Percentiles rank a stretch among this genome's conserved stretches.
Evolutionary conservation across 1,140 invertebrate genomes (phyloP).

Genomic region (Drosophila sucinea): DNA sequence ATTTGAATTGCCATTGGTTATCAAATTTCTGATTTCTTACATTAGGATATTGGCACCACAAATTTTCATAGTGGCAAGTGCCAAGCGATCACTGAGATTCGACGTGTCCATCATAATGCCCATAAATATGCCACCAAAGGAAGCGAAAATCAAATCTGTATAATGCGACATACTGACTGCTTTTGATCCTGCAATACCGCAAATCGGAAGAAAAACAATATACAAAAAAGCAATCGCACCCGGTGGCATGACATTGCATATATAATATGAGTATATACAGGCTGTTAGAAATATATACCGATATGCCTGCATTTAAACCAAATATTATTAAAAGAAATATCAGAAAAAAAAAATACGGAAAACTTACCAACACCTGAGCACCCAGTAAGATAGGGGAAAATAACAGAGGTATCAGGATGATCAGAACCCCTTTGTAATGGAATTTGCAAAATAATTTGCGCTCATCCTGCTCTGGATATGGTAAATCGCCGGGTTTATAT

Average conservation of each 20-base stretch:
- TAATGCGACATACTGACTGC: slow-evolving; percentile 28
- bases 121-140: slow-evolving; percentile 30
- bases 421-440: slow-evolving; percentile 57
- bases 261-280: slow-evolving; percentile 45
- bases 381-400: slow-evolving; percentile 40
- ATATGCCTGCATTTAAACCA: slow-evolving; percentile 15
- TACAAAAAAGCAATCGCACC: slow-evolving; percentile 54
- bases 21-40: slow-evolving; percentile 16
- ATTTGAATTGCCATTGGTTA: not conserved
- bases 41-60: slow-evolving; percentile 20
- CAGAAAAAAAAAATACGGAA: accelerated
- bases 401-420: slow-evolving; percentile 41
- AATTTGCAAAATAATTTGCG: slow-evolving; percentile 51
- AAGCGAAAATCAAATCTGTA: slow-evolving; percentile 41
- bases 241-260: slow-evolving; percentile 51
- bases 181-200: slow-evolving; percentile 38
- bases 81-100: slow-evolving; percentile 41
- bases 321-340: not conserved
- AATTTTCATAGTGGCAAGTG: not conserved
- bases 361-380: slow-evolving; percentile 25
- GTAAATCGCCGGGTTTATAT: slow-evolving; percentile 48
- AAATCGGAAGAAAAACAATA: slow-evolving; percentile 39
- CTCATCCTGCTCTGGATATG: slow-evolving; percentile 37
- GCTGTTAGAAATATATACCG: slow-evolving; percentile 43
- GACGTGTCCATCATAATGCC: slow-evolving; percentile 54